These are phyloP conservation scores for Pipistrellus pipistrellus DNA, from an alignment of 2,797 vertebrate species.

Conservation along the genomic window DNA sequence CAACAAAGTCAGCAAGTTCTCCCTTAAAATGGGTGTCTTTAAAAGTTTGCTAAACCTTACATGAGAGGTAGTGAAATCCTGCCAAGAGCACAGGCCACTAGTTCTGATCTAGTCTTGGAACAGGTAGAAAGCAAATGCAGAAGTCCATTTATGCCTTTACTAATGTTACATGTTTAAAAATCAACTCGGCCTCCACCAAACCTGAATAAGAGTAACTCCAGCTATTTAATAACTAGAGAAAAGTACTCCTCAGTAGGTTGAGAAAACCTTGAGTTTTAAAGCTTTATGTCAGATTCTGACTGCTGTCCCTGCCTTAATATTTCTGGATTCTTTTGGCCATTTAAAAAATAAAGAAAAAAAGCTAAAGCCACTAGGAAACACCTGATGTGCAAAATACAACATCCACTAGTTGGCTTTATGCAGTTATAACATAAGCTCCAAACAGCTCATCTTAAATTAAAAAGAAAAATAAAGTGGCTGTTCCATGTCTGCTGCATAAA, in stretches of 20 bases:
- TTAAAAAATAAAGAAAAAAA: constrained; percentile 77
- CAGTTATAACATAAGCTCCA: constrained; percentile 71
- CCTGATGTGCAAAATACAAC: constrained; percentile 76
- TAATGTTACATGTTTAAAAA: constrained; percentile 71
- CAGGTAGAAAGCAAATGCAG: constrained; percentile 76
- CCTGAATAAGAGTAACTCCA: constrained; percentile 82
- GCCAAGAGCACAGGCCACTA: constrained; percentile 67
- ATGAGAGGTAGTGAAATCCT: constrained; percentile 84
- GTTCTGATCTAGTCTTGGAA: constrained; percentile 77
- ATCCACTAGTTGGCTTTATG: constrained; percentile 74
- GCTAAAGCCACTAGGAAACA: constrained; percentile 81
- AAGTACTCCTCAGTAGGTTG: constrained; percentile 74
- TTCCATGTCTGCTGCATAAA: constrained; percentile 81
- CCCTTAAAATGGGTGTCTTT: constrained; percentile 70
- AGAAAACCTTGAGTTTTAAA: constrained; percentile 81
- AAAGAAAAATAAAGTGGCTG: constrained; percentile 75
- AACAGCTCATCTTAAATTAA: constrained; percentile 79
- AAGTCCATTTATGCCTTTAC: constrained; percentile 77
- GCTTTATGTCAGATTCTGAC: constrained; percentile 83
- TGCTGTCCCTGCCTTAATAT: constrained; percentile 81
- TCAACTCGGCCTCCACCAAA: constrained; percentile 74
- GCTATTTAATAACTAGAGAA: constrained; percentile 78
- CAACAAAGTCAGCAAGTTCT: constrained; percentile 64
- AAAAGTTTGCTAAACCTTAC: constrained; percentile 77
- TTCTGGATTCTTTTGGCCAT: constrained; percentile 80